These are phyloP conservation scores for Oreochromis aureus DNA, from an alignment of 2,113 vertebrate species.

Conservation along the genomic window DNA sequence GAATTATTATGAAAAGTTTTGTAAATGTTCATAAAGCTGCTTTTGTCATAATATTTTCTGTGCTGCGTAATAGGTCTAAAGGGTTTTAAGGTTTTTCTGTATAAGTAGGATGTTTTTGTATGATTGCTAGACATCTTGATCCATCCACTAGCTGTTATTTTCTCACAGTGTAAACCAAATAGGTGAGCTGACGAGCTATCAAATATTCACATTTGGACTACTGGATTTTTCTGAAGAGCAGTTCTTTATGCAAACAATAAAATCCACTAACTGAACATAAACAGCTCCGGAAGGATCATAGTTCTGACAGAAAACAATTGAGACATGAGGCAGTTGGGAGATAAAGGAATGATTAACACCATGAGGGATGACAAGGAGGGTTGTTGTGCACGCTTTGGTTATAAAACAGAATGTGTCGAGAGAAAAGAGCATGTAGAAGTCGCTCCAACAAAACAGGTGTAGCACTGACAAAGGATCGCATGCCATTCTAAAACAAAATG, in stretches of 20 bases:
- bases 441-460: slow-evolving; percentile 26
- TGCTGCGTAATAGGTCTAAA: background rate
- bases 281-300: background rate
- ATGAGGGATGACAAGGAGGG: background rate
- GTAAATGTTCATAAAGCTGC: background rate
- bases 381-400: slow-evolving; percentile 52
- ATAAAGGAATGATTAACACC: slow-evolving; percentile 16
- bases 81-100: background rate
- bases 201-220: background rate
- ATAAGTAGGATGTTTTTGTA: background rate
- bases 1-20: background rate
- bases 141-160: background rate
- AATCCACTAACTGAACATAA: background rate
- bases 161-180: background rate
- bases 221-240: background rate
- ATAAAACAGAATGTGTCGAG: slow-evolving; percentile 63
- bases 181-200: background rate
- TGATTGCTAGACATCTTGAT: background rate
- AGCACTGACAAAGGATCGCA: slow-evolving; percentile 1
- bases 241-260: background rate
- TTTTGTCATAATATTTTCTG: background rate
- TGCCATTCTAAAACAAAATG: background rate
- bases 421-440: slow-evolving; percentile 17
- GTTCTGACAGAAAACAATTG: slow-evolving; percentile 44
- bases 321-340: background rate